Percentiles rank a stretch among this genome's conserved stretches.
These are phyloP conservation scores for Watsonalla binaria DNA, from an alignment of 2,888 invertebrate genomes.

Conservation along the genomic window DNA sequence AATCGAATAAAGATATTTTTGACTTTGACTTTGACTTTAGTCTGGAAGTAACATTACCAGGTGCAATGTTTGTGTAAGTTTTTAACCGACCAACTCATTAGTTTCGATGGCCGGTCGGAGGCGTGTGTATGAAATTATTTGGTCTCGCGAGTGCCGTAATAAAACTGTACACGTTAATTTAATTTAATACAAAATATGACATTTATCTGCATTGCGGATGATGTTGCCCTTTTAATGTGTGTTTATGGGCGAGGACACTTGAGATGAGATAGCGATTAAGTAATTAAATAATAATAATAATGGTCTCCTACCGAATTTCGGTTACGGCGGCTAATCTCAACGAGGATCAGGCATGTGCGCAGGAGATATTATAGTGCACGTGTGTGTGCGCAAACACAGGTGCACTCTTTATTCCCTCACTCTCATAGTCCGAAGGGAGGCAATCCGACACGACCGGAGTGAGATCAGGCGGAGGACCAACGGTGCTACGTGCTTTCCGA, in stretches of 20 bases:
- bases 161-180: slow-evolving; percentile 34
- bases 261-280: slow-evolving; percentile 13
- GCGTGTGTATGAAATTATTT: background rate
- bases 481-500: too few species aligned
- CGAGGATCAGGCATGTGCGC: too few species aligned
- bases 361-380: too few species aligned
- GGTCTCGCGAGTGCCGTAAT: slow-evolving; percentile 7
- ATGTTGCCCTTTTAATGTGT: slow-evolving; percentile 45
- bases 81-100: background rate
- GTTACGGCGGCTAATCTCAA: too few species aligned
- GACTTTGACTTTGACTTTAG: too few species aligned
- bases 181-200: slow-evolving; percentile 45
- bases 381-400: too few species aligned
- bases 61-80: background rate
- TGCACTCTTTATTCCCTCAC: too few species aligned
- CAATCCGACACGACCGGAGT: too few species aligned
- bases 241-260: slow-evolving; percentile 13
- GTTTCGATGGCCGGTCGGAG: background rate
- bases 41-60: background rate
- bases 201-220: slow-evolving; percentile 57
- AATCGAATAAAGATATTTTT: too few species aligned
- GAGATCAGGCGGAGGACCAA: too few species aligned
- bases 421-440: too few species aligned
- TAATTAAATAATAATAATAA: background rate
- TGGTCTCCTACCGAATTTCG: too few species aligned